Evolutionary conservation across 2,113 vertebrate genomes (phyloP).

Genomic region (Serilophus lunatus): DNA sequence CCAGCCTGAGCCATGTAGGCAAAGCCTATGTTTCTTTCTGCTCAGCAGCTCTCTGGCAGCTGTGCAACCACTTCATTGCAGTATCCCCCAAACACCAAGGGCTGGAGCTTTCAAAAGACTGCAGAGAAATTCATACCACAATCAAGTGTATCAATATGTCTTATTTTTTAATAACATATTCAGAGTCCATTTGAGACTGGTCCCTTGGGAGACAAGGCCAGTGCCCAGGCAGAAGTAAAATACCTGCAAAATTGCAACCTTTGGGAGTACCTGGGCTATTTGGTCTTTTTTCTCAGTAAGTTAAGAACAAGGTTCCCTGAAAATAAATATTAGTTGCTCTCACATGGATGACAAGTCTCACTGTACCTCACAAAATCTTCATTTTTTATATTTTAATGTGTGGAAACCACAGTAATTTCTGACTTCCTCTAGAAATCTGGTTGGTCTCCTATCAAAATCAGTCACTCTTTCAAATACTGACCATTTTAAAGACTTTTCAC

Average conservation of each 20-base stretch:
- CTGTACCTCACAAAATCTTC: background rate
- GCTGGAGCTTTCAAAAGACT: background rate
- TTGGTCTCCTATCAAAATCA: background rate
- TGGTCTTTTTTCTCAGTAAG: background rate
- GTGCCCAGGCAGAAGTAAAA: background rate
- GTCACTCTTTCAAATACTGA: background rate
- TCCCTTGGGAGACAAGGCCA: background rate
- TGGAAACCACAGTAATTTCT: background rate
- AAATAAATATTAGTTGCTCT: background rate
- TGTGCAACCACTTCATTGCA: background rate
- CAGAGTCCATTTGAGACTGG: background rate
- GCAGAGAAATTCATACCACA: background rate
- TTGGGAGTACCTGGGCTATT: background rate
- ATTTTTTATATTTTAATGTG: background rate
- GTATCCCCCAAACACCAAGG: background rate
- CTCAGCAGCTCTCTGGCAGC: background rate
- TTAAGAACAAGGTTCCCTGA: background rate
- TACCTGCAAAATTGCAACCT: background rate
- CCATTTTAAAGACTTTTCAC: background rate
- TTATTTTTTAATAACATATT: background rate
- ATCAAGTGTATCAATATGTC: fast-evolving
- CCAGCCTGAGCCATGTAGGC: background rate
- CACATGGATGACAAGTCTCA: background rate
- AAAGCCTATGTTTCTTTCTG: background rate
- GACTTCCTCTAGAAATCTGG: background rate